Evolutionary conservation across 2,797 vertebrate species (phyloP).

Genomic region (Channallabes apus): DNA sequence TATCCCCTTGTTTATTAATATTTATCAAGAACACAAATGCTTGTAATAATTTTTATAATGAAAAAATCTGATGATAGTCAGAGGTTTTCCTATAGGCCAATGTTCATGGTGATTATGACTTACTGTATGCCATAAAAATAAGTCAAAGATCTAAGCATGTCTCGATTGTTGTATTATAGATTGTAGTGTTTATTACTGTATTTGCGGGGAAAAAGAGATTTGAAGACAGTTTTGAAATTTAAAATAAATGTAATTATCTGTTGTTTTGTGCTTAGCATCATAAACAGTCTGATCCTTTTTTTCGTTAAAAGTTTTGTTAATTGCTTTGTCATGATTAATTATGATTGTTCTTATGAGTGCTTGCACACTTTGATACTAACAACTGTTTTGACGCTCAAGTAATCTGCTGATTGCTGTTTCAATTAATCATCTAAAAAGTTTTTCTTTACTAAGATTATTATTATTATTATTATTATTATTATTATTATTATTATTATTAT

Average conservation of each 20-base stretch:
- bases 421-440: slow-evolving; percentile 30
- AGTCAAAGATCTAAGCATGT: neutral
- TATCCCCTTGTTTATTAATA: neutral
- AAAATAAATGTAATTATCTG: neutral
- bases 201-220: neutral
- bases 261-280: slow-evolving; percentile 15
- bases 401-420: slow-evolving; percentile 22
- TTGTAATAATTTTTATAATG: neutral
- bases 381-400: slow-evolving; percentile 28
- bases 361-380: slow-evolving; percentile 18
- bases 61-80: neutral
- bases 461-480: neutral
- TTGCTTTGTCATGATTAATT: slow-evolving; percentile 34
- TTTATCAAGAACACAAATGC: neutral
- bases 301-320: slow-evolving; percentile 14
- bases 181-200: neutral
- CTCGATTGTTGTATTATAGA: neutral
- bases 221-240: neutral
- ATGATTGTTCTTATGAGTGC: slow-evolving; percentile 18
- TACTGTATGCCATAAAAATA: neutral
- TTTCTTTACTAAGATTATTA: neutral
- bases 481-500: neutral
- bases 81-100: neutral
- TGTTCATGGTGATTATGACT: neutral
- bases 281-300: slow-evolving; percentile 10